These are phyloP conservation scores for Platypus cylindrus DNA, from an alignment of 2,888 invertebrate species.

Conservation along the genomic window DNA sequence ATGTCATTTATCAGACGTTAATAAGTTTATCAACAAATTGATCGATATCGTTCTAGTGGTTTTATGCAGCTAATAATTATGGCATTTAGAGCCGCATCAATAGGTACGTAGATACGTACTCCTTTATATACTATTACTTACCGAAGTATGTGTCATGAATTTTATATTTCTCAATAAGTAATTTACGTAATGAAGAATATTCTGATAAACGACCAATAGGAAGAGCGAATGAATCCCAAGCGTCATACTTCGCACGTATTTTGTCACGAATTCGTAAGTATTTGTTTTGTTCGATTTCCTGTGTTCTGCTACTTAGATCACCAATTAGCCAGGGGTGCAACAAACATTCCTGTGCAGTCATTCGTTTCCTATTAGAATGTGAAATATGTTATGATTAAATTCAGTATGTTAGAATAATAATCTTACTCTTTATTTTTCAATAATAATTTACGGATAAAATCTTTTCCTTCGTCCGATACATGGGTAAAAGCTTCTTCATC, in stretches of 20 bases:
- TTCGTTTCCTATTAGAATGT: constrained; percentile 63
- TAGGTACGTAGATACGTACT: too few relatives aligned
- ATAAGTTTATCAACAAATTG: too few relatives aligned
- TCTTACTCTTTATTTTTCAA: constrained; percentile 86
- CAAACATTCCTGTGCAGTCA: constrained; percentile 97
- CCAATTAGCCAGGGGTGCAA: constrained; percentile 92
- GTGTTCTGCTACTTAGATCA: constrained; percentile 62
- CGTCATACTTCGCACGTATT: constrained; percentile 68
- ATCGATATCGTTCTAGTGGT: too few relatives aligned
- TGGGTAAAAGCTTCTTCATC: constrained; percentile 88
- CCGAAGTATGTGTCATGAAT: constrained; percentile 93
- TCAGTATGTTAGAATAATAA: not conserved
- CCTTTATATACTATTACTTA: too few relatives aligned
- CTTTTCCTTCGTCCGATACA: constrained; percentile 94
- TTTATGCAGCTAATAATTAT: too few relatives aligned
- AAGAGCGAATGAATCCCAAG: constrained; percentile 73
- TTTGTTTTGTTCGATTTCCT: constrained; percentile 68
- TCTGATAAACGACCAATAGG: constrained; percentile 96
- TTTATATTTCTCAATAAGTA: constrained; percentile 90
- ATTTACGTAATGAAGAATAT: constrained; percentile 90
- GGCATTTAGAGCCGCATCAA: too few relatives aligned
- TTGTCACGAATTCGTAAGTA: constrained; percentile 81
- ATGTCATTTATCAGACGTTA: too few relatives aligned
- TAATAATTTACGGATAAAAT: constrained; percentile 89
- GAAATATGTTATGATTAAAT: constrained; percentile 1